Base-by-base conservation (phyloP, 1,140 invertebrate genomes). In the Pseudomyrmex gracilis region DNA sequence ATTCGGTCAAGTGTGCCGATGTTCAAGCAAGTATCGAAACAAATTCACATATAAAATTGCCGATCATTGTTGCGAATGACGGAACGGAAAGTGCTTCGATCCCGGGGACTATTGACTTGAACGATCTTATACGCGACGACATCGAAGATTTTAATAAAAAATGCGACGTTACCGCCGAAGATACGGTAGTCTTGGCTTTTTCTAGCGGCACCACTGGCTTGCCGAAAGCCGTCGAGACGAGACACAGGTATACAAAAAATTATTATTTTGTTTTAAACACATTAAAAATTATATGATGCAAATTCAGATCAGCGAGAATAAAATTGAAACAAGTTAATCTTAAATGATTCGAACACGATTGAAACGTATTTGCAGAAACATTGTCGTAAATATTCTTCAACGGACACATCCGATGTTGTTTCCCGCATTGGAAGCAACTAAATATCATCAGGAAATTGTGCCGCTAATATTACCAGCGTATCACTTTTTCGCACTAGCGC, bases 141-240 rank as follows among this genome's bases (percentile, higher is more conserved):
- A 74, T 90, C 20, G 83, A 86, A 53, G 88, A 90, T 51, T 90
- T 89, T 94, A 73, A 85, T 95, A 45, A 95, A 93, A 87, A 85
- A 92, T 67, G 92, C 93, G 24, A 91, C 61, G 90, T 91, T 43
- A 90, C 87, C 63, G 20, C 88, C 20, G 90, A 95, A 24, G 95
- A 96, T 89, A 91, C 95, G 9, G 92, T 95, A 12, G 89, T 96
- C 71, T 86, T 97, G 73, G 95, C 95, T 17, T 97, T 95, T 92
- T 97, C 98, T 0, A 98, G 97, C 91, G 98, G 98, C n/a, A 98
- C 98, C 3, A 98, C 98, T 24, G 98, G 98, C 15, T 90, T 97
- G 64, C 98, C 98, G 10, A 99, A 99, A 95, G 98, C 97, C 43
- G 98, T 98, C 0, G 96, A 97, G 94, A 90, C 98, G 0, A 97